These are phyloP conservation scores for Ommatoiulus sabulosus DNA, from an alignment of 2,888 invertebrate species.

Conservation along the genomic window DNA sequence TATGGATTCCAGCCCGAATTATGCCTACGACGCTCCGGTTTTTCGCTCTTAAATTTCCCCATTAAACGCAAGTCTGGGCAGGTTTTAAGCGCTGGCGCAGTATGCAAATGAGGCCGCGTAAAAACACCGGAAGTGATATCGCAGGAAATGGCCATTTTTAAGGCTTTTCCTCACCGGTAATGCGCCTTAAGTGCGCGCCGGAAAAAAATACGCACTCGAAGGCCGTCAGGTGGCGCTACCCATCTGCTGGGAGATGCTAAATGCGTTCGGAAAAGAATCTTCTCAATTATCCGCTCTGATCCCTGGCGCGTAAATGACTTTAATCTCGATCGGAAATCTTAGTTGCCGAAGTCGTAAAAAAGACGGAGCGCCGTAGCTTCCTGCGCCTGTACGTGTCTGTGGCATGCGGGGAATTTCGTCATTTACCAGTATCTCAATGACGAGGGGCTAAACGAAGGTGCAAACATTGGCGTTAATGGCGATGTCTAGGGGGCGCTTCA, in stretches of 20 bases:
- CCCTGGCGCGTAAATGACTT: background rate
- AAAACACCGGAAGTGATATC: background rate
- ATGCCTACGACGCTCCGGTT: background rate
- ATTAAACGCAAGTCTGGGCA: background rate
- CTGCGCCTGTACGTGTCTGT: too few species aligned
- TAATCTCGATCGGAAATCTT: constrained; percentile 2
- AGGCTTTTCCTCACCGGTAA: background rate
- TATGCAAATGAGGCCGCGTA: background rate
- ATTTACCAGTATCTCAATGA: background rate
- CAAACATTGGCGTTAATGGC: too few species aligned
- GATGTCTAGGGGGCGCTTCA: too few species aligned
- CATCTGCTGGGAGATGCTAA: background rate
- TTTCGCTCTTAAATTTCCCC: background rate
- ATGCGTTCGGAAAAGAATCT: background rate
- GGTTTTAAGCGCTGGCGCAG: background rate
- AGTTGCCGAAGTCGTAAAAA: background rate
- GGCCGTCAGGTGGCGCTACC: background rate
- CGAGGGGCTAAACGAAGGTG: too few species aligned
- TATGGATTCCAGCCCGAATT: background rate
- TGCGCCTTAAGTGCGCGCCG: background rate
- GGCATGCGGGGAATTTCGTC: too few species aligned
- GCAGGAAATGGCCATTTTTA: background rate
- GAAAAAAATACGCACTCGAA: too few species aligned
- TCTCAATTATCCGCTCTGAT: background rate
- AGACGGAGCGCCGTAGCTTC: background rate